Percentiles rank a stretch among this genome's conserved stretches.
phyloP scores from a whole-genome alignment of 1,140 invertebrate species.

The Rhopalosiphum padi region DNA sequence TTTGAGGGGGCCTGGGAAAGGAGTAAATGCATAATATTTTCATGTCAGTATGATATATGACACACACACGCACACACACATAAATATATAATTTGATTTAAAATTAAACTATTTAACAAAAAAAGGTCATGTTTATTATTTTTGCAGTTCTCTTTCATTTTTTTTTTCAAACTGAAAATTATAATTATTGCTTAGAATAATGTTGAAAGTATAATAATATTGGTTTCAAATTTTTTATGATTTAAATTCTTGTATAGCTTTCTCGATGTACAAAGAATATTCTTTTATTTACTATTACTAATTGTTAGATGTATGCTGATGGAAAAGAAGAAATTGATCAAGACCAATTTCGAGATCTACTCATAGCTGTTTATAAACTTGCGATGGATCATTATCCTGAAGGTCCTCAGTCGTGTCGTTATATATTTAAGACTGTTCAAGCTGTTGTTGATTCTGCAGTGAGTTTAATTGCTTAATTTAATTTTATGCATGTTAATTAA shows the following conservation, averaged over 20 bases:
- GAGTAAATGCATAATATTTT: no score
- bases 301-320: conserved; percentile 66
- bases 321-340: conserved; percentile 67
- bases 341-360: conserved; percentile 69
- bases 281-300: conserved; percentile 51
- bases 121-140: no score
- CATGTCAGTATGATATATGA: no score
- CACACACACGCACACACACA: no score
- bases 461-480: conserved; percentile 60
- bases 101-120: no score
- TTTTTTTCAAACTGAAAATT: no score
- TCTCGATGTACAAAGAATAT: neutral
- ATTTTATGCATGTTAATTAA: conserved; percentile 47
- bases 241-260: neutral
- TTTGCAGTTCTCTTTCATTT: no score
- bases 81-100: no score
- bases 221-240: neutral
- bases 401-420: conserved; percentile 67
- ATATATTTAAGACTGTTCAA: conserved; percentile 73
- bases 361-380: conserved; percentile 76
- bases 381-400: conserved; percentile 78
- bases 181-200: no score
- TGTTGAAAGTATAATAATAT: neutral
- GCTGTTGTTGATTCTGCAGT: conserved; percentile 76
- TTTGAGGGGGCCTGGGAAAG: no score